Base-by-base conservation (phyloP, 2,797 vertebrate genomes). In the Spheniscus humboldti region DNA sequence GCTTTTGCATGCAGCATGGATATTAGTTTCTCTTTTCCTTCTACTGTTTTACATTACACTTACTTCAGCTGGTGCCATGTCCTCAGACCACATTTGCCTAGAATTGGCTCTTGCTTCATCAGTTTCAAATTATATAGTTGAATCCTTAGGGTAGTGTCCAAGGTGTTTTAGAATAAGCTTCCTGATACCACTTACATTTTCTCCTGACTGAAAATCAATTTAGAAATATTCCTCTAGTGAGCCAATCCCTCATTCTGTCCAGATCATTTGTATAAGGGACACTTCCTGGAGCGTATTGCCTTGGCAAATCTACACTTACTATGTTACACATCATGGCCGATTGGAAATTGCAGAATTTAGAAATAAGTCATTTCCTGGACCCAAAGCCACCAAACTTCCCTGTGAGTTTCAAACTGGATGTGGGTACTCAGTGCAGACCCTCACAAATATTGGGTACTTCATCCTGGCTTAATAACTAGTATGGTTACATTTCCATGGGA, bases 1-100 rank as follows among this genome's bases (percentile, higher is more conserved):
- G n/a, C 92, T 96, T 94, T 95, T 97, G 96, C 95, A 97, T 97
- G 95, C 88, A 82, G 75, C 82, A 37, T 92, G 66, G 69, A 82
- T 95, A 77, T 83, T 94, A 73, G 68, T 88, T 94, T 97, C 31
- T 95, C 79, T 95, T 93, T 56, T 85, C 50, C 85, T 94, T 88
- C 83, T 72, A 50, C n/a, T 84, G 22, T 91, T 94, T 81, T 80
- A 37, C 18, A 25, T 96, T 92, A 63, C 67, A 50, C 56, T 93
- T 86, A 76, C 66, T 97, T 96, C 95, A 96, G 96, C 96, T 97
- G 92, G 89, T 96, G 89, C 90, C 79, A 59, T 92, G 87, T 92
- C 60, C n/a, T 96, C 88, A 89, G 67, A 88, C 37, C 85, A 77
- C 35, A 71, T 91, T 91, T 95, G 52, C 68, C 80, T 86, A 55